Evolutionary conservation across 2,797 vertebrate species (phyloP).

Genomic region (Anabas testudineus): DNA sequence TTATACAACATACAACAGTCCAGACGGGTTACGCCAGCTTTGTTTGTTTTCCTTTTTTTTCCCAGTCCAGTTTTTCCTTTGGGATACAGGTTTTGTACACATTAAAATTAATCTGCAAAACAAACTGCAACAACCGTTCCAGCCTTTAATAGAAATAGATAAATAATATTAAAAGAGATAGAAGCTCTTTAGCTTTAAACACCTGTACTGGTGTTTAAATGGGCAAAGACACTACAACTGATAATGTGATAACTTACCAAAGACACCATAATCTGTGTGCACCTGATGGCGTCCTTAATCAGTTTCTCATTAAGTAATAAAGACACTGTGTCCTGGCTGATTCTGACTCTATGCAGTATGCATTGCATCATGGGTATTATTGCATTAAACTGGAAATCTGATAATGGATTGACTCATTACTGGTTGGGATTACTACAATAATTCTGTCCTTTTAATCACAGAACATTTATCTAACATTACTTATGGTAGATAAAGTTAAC

Average conservation of each 20-base stretch:
- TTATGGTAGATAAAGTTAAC: not conserved
- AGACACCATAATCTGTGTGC: not conserved
- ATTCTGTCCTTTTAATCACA: not conserved
- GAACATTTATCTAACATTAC: not conserved
- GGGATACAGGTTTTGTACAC: too few relatives aligned
- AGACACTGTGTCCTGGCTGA: not conserved
- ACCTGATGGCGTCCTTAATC: not conserved
- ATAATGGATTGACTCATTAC: not conserved
- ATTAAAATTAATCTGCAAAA: too few relatives aligned
- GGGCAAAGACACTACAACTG: too few relatives aligned
- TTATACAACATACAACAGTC: slow-evolving; percentile 14
- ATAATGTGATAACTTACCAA: not conserved
- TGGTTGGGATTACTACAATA: not conserved
- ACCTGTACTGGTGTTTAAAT: too few relatives aligned
- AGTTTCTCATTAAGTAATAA: not conserved
- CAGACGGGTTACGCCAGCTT: slow-evolving; percentile 10
- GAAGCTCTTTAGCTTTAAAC: not conserved
- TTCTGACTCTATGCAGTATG: not conserved
- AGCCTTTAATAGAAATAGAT: not conserved
- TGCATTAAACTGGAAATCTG: not conserved
- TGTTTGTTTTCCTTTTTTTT: slow-evolving; percentile 17
- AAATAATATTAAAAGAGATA: too few relatives aligned
- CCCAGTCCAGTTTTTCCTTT: not conserved
- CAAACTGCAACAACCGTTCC: not conserved
- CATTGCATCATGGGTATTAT: not conserved